Percentiles rank a stretch among this genome's conserved stretches.
Evolutionary conservation across 2,797 vertebrate species (phyloP).

Genomic region (Oreonectes daqikongensis): DNA sequence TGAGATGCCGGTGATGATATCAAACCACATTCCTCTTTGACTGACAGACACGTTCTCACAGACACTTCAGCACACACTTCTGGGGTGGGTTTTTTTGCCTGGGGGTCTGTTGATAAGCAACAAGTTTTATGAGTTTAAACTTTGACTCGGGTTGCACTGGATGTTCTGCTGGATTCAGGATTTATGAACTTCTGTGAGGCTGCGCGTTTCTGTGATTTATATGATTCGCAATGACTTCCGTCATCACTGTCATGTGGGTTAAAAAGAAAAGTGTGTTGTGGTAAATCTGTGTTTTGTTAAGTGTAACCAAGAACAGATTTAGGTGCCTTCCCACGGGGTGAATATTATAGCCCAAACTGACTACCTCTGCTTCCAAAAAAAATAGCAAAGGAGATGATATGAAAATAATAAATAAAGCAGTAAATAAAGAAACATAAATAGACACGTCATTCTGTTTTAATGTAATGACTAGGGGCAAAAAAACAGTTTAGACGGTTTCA

Average conservation of each 20-base stretch:
- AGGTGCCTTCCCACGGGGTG: slow-evolving; percentile 52
- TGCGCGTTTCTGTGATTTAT: slow-evolving; percentile 21
- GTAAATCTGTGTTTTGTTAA: slow-evolving; percentile 52
- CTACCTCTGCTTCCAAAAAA: slow-evolving; percentile 35
- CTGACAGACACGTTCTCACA: slow-evolving; percentile 7
- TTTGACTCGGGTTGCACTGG: neutral
- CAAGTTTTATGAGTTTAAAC: slow-evolving; percentile 33
- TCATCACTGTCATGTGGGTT: slow-evolving; percentile 59
- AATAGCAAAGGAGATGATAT: too few relatives aligned
- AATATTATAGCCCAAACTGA: slow-evolving; percentile 53
- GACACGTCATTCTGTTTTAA: too few relatives aligned
- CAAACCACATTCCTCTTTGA: slow-evolving; percentile 32
- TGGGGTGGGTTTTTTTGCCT: neutral
- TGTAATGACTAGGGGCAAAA: too few relatives aligned
- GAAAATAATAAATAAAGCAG: too few relatives aligned
- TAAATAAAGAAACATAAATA: too few relatives aligned
- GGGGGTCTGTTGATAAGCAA: slow-evolving; percentile 41
- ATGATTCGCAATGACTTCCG: slow-evolving; percentile 52
- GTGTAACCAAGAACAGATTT: slow-evolving; percentile 71
- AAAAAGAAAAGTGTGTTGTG: slow-evolving; percentile 68
- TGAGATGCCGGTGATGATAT: slow-evolving; percentile 54
- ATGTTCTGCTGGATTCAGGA: neutral
- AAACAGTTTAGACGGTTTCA: too few relatives aligned
- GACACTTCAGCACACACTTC: neutral
- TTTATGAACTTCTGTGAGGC: slow-evolving; percentile 15